These are phyloP conservation scores for Drosophila virilis DNA, from an alignment of 1,140 invertebrate genomes.

Conservation along the genomic window DNA sequence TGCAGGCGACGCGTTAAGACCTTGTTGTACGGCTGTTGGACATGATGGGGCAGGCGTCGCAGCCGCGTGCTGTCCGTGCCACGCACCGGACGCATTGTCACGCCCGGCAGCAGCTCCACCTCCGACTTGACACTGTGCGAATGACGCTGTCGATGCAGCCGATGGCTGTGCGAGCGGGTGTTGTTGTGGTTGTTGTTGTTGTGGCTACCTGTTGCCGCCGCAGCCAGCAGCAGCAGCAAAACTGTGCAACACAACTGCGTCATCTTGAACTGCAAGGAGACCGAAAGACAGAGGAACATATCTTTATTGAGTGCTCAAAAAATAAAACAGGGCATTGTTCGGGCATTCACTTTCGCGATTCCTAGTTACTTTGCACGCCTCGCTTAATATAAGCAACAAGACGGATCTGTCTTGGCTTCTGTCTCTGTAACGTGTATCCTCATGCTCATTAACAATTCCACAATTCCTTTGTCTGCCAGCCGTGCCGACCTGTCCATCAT, in stretches of 20 bases:
- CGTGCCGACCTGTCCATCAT: conserved; percentile 63
- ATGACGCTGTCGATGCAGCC: conserved; percentile 57
- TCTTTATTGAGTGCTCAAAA: conserved; percentile 59
- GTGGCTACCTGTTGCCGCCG: conserved; percentile 53
- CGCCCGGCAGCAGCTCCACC: conserved; percentile 66
- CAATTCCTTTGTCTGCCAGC: conserved; percentile 65
- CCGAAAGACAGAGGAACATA: conserved; percentile 27
- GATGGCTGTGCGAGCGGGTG: conserved; percentile 42
- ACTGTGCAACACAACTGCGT: conserved; percentile 53
- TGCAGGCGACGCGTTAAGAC: conserved; percentile 58
- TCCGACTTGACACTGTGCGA: conserved; percentile 51
- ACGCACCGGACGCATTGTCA: conserved; percentile 43
- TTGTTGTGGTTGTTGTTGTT: conserved; percentile 30
- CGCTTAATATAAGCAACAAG: conserved; percentile 74
- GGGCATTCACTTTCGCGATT: conserved; percentile 55
- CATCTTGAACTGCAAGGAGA: conserved; percentile 42
- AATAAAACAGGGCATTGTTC: background rate
- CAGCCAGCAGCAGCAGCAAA: conserved; percentile 32
- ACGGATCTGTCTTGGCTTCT: conserved; percentile 49
- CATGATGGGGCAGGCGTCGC: conserved; percentile 51
- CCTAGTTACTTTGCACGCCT: conserved; percentile 51
- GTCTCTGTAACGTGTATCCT: conserved; percentile 22
- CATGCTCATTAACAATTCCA: conserved; percentile 66
- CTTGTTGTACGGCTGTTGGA: conserved; percentile 61
- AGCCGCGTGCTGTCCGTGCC: conserved; percentile 56